Evolutionary conservation across 2,113 vertebrate species (phyloP).

Genomic region (Pseudorasbora parva): DNA sequence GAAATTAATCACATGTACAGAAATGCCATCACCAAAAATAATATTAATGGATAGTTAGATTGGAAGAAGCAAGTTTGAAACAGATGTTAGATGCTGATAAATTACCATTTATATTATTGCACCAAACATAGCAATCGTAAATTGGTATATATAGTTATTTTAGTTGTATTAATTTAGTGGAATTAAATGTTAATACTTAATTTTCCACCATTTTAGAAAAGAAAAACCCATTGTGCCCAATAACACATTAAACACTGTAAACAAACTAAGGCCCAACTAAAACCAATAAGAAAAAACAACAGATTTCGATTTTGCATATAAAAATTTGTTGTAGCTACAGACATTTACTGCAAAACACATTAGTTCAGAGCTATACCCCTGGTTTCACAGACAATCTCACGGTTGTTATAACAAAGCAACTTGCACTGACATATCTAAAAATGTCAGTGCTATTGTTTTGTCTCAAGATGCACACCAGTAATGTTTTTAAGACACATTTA

Average conservation of each 20-base stretch:
- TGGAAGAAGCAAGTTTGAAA: background rate
- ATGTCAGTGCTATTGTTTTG: no score
- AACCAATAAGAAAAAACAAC: background rate
- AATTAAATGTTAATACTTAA: background rate
- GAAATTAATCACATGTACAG: background rate
- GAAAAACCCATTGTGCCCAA: background rate
- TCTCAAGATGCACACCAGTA: no score
- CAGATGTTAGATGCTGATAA: background rate
- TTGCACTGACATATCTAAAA: no score
- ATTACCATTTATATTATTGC: background rate
- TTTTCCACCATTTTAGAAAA: background rate
- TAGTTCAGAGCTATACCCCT: background rate
- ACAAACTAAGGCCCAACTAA: background rate
- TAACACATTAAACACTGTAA: background rate
- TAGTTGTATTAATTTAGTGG: no score
- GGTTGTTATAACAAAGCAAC: no score
- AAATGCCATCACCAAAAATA: background rate
- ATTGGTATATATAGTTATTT: background rate
- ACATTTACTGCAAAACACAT: background rate
- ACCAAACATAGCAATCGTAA: background rate
- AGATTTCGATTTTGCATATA: background rate
- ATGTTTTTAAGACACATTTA: no score
- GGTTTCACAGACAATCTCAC: no score
- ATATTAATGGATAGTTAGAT: background rate
- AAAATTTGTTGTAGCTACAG: background rate